These are phyloP conservation scores for Papilio glaucus DNA, from an alignment of 1,140 invertebrate species.

Conservation along the genomic window DNA sequence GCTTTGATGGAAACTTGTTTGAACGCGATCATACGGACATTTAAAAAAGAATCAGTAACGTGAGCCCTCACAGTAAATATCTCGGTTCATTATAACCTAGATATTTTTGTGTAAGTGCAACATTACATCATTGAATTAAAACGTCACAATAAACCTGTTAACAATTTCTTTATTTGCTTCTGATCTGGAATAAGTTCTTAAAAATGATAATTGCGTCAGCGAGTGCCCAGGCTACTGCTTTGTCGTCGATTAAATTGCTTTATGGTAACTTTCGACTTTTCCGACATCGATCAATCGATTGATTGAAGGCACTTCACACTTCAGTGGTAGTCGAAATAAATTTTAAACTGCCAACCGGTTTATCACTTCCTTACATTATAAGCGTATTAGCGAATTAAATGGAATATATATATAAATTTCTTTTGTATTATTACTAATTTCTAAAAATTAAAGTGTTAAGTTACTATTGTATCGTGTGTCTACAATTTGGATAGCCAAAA, in stretches of 20 bases:
- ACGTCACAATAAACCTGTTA: slow-evolving; percentile 8
- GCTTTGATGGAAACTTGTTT: too few species aligned
- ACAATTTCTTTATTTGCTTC: slow-evolving; percentile 28
- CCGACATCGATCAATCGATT: slow-evolving; percentile 44
- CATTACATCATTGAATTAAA: slow-evolving; percentile 15
- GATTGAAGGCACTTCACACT: slow-evolving; percentile 47
- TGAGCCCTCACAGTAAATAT: background rate
- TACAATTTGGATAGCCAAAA: background rate
- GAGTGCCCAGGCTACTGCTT: background rate
- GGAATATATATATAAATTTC: too few species aligned
- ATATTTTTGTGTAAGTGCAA: slow-evolving; percentile 18
- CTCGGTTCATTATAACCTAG: slow-evolving; percentile 3
- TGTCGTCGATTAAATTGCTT: slow-evolving; percentile 44
- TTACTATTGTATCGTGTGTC: background rate
- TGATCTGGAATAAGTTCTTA: slow-evolving; percentile 29
- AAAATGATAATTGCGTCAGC: slow-evolving; percentile 25
- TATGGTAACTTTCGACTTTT: slow-evolving; percentile 49
- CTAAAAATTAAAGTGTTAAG: too few species aligned
- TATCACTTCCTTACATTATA: background rate
- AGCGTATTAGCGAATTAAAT: slow-evolving; percentile 41
- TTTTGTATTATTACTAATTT: too few species aligned
- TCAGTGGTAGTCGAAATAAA: slow-evolving; percentile 49
- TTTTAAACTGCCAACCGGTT: slow-evolving; percentile 29
- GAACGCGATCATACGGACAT: too few species aligned
- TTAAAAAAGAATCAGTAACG: background rate